phyloP scores from a whole-genome alignment of 2,113 vertebrate species.

The Calonectris borealis region DNA sequence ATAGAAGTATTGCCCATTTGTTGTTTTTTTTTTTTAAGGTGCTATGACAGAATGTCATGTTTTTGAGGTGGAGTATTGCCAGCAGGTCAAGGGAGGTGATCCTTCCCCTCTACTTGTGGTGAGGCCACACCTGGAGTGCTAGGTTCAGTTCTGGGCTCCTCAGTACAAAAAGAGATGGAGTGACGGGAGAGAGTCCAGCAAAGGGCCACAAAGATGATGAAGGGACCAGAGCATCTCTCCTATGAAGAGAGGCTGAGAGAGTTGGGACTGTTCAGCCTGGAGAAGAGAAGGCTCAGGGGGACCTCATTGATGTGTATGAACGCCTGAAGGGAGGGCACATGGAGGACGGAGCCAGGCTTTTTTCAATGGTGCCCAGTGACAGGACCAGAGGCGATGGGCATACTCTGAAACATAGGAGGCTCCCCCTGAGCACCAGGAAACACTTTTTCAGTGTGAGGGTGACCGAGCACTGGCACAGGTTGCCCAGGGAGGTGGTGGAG shows the following conservation, averaged over 20 bases:
- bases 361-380: background rate
- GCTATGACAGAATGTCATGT: accelerated
- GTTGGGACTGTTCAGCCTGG: background rate
- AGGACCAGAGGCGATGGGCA: too few relatives aligned
- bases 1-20: background rate
- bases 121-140: background rate
- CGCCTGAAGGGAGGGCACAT: accelerated
- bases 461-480: background rate
- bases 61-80: background rate
- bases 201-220: background rate
- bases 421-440: background rate
- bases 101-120: background rate
- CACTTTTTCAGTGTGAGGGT: background rate
- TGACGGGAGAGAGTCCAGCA: background rate
- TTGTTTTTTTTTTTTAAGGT: background rate
- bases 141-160: background rate
- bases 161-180: background rate
- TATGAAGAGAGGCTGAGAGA: background rate
- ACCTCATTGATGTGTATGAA: background rate
- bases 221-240: background rate
- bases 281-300: background rate
- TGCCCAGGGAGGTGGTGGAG: background rate
- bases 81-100: background rate
- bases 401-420: accelerated
- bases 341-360: background rate